Conservation (phyloP, 2,888 invertebrate species). For the Melipona beecheii region DNA sequence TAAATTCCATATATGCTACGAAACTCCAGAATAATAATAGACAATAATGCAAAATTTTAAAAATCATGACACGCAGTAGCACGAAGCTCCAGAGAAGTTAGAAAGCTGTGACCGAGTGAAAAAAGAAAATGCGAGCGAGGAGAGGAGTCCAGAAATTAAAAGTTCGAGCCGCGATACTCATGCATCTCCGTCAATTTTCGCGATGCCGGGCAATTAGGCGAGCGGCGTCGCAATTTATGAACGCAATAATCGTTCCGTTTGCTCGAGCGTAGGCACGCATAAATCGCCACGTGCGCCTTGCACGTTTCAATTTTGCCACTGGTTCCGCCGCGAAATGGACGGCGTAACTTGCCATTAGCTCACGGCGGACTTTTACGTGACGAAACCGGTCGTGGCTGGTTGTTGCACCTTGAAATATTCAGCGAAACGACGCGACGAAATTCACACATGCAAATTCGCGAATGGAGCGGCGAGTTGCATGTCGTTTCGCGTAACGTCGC, state of each 20-base stretch:
- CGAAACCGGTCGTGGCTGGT: background rate
- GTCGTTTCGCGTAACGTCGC: constrained; percentile 35
- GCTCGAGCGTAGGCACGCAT: background rate
- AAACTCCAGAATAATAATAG: no score
- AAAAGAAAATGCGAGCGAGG: background rate
- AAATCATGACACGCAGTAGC: no score
- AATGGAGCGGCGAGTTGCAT: constrained; percentile 10
- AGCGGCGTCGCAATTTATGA: background rate
- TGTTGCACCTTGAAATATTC: constrained; percentile 28
- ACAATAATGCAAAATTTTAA: no score
- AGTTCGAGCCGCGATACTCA: background rate
- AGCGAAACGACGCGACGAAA: constrained; percentile 6
- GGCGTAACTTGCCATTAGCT: constrained; percentile 3
- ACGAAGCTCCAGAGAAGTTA: background rate
- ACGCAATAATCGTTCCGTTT: background rate
- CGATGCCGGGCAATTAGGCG: background rate
- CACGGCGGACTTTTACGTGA: constrained; percentile 5
- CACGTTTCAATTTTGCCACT: constrained; percentile 2
- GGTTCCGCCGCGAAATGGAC: background rate
- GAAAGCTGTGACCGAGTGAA: background rate
- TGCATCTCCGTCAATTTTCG: background rate
- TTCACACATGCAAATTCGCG: constrained; percentile 44
- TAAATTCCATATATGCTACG: background rate
- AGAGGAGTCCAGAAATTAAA: no score
- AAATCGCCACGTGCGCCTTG: background rate